Evolutionary conservation across 2,888 invertebrate species (phyloP), one percentile per base, ranked within the genome.

Genomic region (Nomada flava): DNA sequence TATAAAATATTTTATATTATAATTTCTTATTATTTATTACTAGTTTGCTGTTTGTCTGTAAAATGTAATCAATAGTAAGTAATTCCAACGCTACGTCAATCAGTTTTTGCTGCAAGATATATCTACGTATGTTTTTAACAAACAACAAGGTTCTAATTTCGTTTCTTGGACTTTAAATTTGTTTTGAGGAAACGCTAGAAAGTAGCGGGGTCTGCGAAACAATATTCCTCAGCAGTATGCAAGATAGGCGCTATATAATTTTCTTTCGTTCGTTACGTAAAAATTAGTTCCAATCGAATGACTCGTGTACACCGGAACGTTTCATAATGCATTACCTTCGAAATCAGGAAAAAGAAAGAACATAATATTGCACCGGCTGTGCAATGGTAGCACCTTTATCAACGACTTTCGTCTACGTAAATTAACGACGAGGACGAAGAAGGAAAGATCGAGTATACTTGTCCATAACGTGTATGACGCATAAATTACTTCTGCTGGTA

Each of bases 181-280:
- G 36, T 36, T 36, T 36, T 36, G 36, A 10, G 20, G 2, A 55
- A 23, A 53, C 53, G 42, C 15, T 70, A 70, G 42, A 74, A 81
- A 78, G 64, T 63, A 15, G 36, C 59, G 15, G 59, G 68, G 65
- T 79, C 60, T 69, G 15, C 18, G 50, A 42, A 60, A 20, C 10
- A 26, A 79, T 70, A 75, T 75, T 63, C 63, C 13, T 23, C 59
- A 52, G 36, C 26, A 63, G 11, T 57, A 68, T 50, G 13, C 64
- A 75, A 65, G 70, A 62, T 67, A 73, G 76, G 64, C 70, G 52
- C 11, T 57, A 50, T 29, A 69, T 63, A 76, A 76, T 76, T 83
- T 76, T 76, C 80, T 80, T 80, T 59, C 71, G 23, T 69, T 20
- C 57, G 70, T 83, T 83, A 73, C 82, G 73, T 73, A 80, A 80